phyloP scores from a whole-genome alignment of 2,888 invertebrate genomes.

The Polydrusus cervinus region DNA sequence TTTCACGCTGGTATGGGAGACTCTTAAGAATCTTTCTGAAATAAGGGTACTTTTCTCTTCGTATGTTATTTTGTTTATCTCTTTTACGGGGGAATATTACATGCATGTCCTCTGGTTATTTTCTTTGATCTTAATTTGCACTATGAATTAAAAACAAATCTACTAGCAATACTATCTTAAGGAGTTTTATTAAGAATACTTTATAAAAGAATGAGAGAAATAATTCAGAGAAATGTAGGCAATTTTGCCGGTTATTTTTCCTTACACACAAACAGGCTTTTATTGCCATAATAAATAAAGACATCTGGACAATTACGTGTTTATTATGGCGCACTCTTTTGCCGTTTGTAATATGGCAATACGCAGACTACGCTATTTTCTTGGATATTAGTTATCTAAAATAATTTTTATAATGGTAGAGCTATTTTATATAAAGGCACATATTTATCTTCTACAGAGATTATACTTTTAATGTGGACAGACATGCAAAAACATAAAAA shows the following conservation, averaged over 20 bases:
- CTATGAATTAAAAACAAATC: too few species aligned
- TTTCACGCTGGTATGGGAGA: too few species aligned
- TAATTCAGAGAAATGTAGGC: constrained; percentile 9
- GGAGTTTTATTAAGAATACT: neutral
- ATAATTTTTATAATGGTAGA: neutral
- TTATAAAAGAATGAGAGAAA: neutral
- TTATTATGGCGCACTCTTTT: constrained; percentile 6
- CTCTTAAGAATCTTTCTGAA: too few species aligned
- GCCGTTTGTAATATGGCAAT: neutral
- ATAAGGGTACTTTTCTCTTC: too few species aligned
- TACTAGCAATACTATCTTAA: neutral
- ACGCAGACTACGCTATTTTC: neutral
- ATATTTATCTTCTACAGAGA: too few species aligned
- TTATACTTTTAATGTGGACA: too few species aligned
- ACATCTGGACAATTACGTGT: constrained; percentile 28
- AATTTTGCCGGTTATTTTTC: constrained; percentile 10
- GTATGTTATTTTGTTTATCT: too few species aligned
- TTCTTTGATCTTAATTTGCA: too few species aligned
- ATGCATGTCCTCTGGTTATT: too few species aligned
- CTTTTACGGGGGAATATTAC: too few species aligned
- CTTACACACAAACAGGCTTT: constrained; percentile 18
- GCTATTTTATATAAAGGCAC: neutral
- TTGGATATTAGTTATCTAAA: neutral
- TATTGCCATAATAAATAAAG: constrained; percentile 17
- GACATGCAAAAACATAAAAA: too few species aligned